Evolutionary conservation across 2,113 vertebrate species (phyloP).

Genomic region (Zingel zingel): DNA sequence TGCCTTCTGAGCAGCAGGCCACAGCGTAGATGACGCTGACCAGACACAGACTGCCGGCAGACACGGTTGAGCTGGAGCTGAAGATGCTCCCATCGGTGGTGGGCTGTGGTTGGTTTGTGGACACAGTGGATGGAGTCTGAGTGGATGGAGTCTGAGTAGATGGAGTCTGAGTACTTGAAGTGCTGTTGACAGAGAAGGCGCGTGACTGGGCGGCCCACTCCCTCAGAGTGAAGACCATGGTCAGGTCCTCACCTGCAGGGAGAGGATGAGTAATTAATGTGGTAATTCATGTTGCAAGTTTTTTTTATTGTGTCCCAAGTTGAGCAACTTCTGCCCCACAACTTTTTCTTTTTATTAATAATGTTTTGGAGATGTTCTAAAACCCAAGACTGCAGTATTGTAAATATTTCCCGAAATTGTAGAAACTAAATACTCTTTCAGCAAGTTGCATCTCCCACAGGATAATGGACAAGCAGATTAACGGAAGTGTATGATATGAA

Average conservation of each 20-base stretch:
- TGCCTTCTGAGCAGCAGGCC: slow-evolving; percentile 47
- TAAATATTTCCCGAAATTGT: too few species aligned
- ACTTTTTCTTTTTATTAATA: too few species aligned
- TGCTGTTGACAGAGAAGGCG: slow-evolving; percentile 66
- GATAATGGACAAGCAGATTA: too few species aligned
- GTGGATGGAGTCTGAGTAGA: too few species aligned
- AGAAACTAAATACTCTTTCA: too few species aligned
- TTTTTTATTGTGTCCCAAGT: background rate
- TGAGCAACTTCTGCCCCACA: too few species aligned
- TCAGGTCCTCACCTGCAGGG: slow-evolving; percentile 79
- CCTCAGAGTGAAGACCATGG: slow-evolving; percentile 81
- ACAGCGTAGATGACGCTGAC: slow-evolving; percentile 67
- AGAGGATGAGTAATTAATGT: background rate
- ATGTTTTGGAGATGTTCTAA: background rate
- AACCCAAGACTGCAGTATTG: background rate
- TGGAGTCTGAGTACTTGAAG: too few species aligned
- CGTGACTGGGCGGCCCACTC: slow-evolving; percentile 71
- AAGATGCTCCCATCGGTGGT: slow-evolving; percentile 51
- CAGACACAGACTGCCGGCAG: slow-evolving; percentile 55
- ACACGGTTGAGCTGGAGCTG: background rate
- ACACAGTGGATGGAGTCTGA: too few species aligned
- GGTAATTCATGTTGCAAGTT: background rate
- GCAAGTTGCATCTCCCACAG: too few species aligned
- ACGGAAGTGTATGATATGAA: too few species aligned
- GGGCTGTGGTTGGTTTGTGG: too few species aligned